These are phyloP conservation scores for Pristionchus exspectatus DNA, from an alignment of 2,888 invertebrate species.

Conservation along the genomic window DNA sequence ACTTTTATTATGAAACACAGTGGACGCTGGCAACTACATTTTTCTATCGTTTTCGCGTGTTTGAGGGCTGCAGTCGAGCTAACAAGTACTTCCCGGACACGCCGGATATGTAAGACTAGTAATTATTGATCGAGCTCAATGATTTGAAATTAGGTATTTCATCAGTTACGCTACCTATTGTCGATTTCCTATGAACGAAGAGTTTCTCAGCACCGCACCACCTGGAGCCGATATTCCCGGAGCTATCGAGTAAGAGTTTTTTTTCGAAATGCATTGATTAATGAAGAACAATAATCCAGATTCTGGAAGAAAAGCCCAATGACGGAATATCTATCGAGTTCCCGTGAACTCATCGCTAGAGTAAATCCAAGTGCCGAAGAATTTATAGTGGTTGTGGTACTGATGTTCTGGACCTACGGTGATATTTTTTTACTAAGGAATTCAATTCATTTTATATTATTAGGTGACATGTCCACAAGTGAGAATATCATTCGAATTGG, in stretches of 20 bases:
- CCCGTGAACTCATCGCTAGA: neutral
- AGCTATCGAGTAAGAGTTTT: neutral
- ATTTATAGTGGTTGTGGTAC: neutral
- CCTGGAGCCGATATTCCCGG: neutral
- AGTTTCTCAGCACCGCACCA: neutral
- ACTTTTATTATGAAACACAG: neutral
- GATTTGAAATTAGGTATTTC: neutral
- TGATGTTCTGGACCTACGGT: conserved; percentile 10
- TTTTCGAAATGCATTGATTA: too few species aligned
- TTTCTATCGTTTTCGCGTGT: conserved; percentile 12
- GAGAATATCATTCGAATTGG: neutral
- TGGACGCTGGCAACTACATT: neutral
- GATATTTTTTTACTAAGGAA: too few species aligned
- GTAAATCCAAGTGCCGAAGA: neutral
- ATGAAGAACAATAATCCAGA: neutral
- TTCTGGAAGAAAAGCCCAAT: neutral
- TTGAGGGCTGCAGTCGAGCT: neutral
- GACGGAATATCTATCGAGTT: neutral
- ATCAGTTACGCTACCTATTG: neutral
- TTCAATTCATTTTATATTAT: too few species aligned
- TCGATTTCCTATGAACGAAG: neutral
- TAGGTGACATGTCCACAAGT: neutral
- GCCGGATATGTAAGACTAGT: neutral
- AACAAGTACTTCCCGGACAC: neutral
- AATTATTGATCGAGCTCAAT: neutral